Percentiles rank a stretch among this genome's conserved stretches.
Conservation (phyloP, 2,113 vertebrate species). For the Stigmatopora nigra region DNA sequence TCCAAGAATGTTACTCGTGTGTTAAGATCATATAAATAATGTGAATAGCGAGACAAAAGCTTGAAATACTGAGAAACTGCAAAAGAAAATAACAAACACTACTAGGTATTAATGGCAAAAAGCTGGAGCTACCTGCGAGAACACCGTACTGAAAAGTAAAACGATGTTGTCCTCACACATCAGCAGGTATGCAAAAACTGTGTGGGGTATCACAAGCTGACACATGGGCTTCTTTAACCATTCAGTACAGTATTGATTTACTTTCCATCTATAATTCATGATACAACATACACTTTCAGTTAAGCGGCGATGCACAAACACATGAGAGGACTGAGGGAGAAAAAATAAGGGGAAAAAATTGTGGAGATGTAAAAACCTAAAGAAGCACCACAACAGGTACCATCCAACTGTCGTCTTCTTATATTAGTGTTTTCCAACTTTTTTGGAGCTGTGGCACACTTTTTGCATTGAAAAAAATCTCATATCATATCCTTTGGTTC, state of each 20-base stretch:
- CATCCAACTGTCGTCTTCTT: no score
- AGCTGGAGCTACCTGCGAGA: neutral
- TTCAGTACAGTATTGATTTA: slow-evolving; percentile 63
- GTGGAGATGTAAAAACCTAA: slow-evolving; percentile 12
- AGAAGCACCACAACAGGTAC: neutral
- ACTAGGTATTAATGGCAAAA: slow-evolving; percentile 1
- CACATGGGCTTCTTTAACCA: slow-evolving; percentile 42
- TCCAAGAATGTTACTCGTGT: slow-evolving; percentile 7
- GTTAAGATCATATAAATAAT: slow-evolving; percentile 19
- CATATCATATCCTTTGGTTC: slow-evolving; percentile 11
- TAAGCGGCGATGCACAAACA: slow-evolving; percentile 38
- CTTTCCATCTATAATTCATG: slow-evolving; percentile 70
- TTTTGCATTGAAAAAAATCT: no score
- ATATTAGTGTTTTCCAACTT: no score
- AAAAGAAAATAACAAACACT: neutral
- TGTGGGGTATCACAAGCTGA: neutral
- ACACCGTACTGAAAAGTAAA: slow-evolving; percentile 11
- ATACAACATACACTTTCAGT: slow-evolving; percentile 54
- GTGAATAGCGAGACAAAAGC: neutral
- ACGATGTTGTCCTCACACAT: slow-evolving; percentile 11
- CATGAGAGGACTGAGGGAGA: slow-evolving; percentile 2
- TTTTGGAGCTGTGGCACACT: no score
- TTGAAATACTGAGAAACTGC: neutral
- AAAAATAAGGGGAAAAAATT: slow-evolving; percentile 13
- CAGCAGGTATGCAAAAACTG: slow-evolving; percentile 15